A percentile compares a stretch with the other conserved stretches of the same genome.
Evolutionary conservation across 1,140 invertebrate genomes (phyloP).

Genomic region (Eulimnadia texana): DNA sequence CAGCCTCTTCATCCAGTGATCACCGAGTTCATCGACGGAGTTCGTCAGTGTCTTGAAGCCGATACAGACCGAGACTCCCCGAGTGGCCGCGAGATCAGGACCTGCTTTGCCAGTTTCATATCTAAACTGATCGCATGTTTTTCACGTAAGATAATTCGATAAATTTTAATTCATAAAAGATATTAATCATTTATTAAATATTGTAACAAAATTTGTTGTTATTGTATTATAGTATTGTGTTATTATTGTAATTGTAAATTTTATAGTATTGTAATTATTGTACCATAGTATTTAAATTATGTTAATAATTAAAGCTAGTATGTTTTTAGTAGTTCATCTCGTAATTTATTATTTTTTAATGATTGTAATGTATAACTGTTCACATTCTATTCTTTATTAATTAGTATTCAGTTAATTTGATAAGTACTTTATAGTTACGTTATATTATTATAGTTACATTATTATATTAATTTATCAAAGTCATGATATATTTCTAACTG

Average conservation of each 20-base stretch:
- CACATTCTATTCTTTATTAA: too few relatives aligned
- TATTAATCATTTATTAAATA: too few relatives aligned
- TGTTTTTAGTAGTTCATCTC: too few relatives aligned
- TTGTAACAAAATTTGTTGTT: neutral
- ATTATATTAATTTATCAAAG: too few relatives aligned
- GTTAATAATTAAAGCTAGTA: too few relatives aligned
- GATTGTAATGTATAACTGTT: too few relatives aligned
- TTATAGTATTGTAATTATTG: neutral
- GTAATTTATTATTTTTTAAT: too few relatives aligned
- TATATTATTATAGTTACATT: too few relatives aligned
- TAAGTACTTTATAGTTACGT: too few relatives aligned
- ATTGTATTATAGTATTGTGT: neutral
- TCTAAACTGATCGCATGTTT: conserved; percentile 86
- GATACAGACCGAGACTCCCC: conserved; percentile 77
- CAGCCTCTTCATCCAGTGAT: conserved; percentile 71
- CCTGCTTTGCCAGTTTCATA: conserved; percentile 89
- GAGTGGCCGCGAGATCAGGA: conserved; percentile 63
- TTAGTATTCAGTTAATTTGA: too few relatives aligned
- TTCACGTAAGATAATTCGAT: conserved; percentile 44
- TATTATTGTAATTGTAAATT: conserved; percentile 9
- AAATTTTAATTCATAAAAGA: neutral
- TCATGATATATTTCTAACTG: too few relatives aligned
- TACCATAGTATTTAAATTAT: too few relatives aligned
- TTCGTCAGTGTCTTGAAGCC: conserved; percentile 73
- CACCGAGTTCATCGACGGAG: conserved; percentile 90